phyloP scores from a whole-genome alignment of 1,140 invertebrate species.

The Steinernema khuongi region DNA sequence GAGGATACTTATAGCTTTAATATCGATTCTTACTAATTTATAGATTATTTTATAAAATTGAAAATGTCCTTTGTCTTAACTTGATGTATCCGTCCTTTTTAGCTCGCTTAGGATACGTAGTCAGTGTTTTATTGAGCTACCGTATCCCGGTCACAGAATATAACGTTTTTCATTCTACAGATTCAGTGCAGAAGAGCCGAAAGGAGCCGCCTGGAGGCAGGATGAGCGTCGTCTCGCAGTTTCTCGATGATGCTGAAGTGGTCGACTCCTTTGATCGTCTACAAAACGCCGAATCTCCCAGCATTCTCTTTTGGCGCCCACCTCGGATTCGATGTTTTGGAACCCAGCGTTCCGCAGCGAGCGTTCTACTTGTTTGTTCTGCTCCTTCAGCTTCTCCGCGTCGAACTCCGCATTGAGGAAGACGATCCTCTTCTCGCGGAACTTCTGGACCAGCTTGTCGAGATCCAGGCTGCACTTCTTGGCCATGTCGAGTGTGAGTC shows the following conservation, averaged over 20 bases:
- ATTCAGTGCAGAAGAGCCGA: not conserved
- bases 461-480: not conserved
- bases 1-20: not conserved
- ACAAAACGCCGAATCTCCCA: not conserved
- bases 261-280: not conserved
- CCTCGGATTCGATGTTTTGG: not conserved
- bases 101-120: too few species aligned
- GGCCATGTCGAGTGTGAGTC: not conserved
- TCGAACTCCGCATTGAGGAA: not conserved
- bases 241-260: slow-evolving; percentile 15
- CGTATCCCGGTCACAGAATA: too few species aligned
- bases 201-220: not conserved
- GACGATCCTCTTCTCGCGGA: not conserved
- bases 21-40: not conserved
- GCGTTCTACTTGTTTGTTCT: not conserved
- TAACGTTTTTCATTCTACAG: not conserved
- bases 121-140: too few species aligned
- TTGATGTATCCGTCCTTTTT: too few species aligned
- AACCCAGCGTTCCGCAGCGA: not conserved
- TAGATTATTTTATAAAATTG: not conserved
- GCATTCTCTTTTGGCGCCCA: not conserved
- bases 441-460: not conserved
- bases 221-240: not conserved
- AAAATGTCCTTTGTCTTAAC: too few species aligned
- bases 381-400: not conserved